Percentiles rank a stretch among this genome's conserved stretches.
Conservation (phyloP, 2,113 vertebrate genomes). For the Poecilia latipinna region DNA sequence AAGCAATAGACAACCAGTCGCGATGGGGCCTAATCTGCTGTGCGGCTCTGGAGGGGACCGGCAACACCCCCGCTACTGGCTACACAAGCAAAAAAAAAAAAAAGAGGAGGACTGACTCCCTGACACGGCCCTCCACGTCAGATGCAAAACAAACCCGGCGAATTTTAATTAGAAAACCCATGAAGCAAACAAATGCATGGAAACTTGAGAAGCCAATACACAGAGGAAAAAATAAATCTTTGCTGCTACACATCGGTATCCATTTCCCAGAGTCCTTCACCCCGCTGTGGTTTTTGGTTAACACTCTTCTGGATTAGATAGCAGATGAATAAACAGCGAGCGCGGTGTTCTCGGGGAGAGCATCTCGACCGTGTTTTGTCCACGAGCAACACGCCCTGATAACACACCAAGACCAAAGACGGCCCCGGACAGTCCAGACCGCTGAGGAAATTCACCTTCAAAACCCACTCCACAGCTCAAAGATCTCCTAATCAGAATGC, state of each 20-base stretch:
- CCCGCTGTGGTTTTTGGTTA: constrained; percentile 70
- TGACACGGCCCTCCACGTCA: constrained; percentile 44
- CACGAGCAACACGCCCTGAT: constrained; percentile 41
- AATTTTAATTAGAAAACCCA: constrained; percentile 74
- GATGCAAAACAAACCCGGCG: constrained; percentile 37
- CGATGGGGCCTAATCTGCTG: constrained; percentile 25
- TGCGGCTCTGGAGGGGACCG: constrained; percentile 4
- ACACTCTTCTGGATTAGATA: constrained; percentile 67
- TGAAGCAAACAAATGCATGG: constrained; percentile 67
- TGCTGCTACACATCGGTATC: constrained; percentile 62
- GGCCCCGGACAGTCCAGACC: background rate
- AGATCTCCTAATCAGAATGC: constrained; percentile 47
- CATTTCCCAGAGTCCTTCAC: constrained; percentile 64
- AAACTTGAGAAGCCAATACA: constrained; percentile 61
- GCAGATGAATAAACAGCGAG: constrained; percentile 68
- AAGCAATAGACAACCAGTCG: constrained; percentile 23
- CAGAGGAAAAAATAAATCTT: constrained; percentile 66
- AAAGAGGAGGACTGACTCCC: constrained; percentile 30
- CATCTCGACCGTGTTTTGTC: constrained; percentile 46
- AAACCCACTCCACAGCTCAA: constrained; percentile 26
- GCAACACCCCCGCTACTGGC: constrained; percentile 6
- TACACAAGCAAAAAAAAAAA: constrained; percentile 7
- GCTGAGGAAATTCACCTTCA: background rate
- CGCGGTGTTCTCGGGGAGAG: constrained; percentile 53
- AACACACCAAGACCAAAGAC: constrained; percentile 50